Percentiles rank a stretch among this genome's conserved stretches.
Evolutionary conservation across 2,113 vertebrate species (phyloP).

Genomic region (Stigmatopora nigra): DNA sequence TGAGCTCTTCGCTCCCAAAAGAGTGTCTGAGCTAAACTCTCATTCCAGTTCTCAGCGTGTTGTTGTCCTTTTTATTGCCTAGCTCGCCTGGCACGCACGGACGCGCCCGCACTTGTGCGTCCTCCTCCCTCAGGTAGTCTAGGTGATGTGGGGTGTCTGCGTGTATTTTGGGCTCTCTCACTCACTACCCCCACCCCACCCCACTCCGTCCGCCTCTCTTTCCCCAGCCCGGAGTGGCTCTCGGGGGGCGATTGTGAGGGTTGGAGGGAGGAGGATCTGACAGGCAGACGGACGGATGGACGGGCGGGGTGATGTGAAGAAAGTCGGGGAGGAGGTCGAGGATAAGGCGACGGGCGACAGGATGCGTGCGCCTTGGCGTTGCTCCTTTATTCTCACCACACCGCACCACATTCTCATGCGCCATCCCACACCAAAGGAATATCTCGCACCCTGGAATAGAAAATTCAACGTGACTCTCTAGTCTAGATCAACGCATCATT

Average conservation of each 20-base stretch:
- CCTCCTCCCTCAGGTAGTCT: slow-evolving; percentile 56
- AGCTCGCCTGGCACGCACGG: slow-evolving; percentile 47
- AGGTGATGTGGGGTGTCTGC: slow-evolving; percentile 49
- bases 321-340: slow-evolving; percentile 59
- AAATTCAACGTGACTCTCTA: neutral
- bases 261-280: slow-evolving; percentile 63
- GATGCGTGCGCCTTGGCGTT: slow-evolving; percentile 43
- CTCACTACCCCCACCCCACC: slow-evolving; percentile 18
- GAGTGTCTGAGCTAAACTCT: slow-evolving; percentile 51
- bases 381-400: slow-evolving; percentile 18
- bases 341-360: slow-evolving; percentile 35
- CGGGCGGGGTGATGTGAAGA: slow-evolving; percentile 64
- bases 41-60: slow-evolving; percentile 46
- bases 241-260: slow-evolving; percentile 41
- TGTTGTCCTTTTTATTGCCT: slow-evolving; percentile 42
- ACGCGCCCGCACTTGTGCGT: slow-evolving; percentile 65
- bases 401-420: neutral
- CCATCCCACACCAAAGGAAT: neutral
- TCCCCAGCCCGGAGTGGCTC: slow-evolving; percentile 37
- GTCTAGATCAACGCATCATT: neutral
- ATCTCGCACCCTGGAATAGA: neutral
- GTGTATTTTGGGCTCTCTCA: slow-evolving; percentile 31
- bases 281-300: slow-evolving; percentile 63
- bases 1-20: slow-evolving; percentile 26
- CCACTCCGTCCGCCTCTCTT: slow-evolving; percentile 8